Percentiles rank a stretch among this genome's conserved stretches.
Evolutionary conservation across 2,888 invertebrate species (phyloP).

Genomic region (Tribolium freemani): DNA sequence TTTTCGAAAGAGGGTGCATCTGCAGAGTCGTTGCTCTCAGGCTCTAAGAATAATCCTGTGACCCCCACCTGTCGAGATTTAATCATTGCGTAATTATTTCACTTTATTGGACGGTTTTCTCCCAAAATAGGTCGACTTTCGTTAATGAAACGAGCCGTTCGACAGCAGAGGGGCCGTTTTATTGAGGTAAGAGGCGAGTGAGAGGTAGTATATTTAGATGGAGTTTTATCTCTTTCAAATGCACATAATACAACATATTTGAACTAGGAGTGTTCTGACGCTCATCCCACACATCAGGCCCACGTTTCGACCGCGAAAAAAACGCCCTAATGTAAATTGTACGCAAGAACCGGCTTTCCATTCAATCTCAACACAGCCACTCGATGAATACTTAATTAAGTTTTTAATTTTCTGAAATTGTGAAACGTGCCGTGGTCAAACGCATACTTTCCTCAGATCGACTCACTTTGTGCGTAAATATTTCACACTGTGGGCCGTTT

Average conservation of each 20-base stretch:
- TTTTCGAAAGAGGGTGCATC: background rate
- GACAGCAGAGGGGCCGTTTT: slow-evolving; percentile 22
- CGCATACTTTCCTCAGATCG: background rate
- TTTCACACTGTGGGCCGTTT: slow-evolving; percentile 15
- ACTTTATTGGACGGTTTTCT: slow-evolving; percentile 3
- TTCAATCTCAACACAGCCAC: slow-evolving; percentile 45
- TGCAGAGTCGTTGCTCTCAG: background rate
- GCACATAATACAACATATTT: slow-evolving; percentile 59
- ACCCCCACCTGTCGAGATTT: background rate
- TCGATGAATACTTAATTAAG: slow-evolving; percentile 57
- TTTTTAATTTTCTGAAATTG: slow-evolving; percentile 56
- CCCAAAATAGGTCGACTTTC: slow-evolving; percentile 29
- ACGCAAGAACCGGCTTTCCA: slow-evolving; percentile 48
- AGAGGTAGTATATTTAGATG: slow-evolving; percentile 32
- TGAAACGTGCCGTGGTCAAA: slow-evolving; percentile 47
- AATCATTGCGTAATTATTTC: slow-evolving; percentile 13
- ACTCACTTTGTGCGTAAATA: background rate
- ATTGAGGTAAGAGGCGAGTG: slow-evolving; percentile 36
- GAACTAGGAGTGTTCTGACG: slow-evolving; percentile 59
- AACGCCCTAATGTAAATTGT: slow-evolving; percentile 52
- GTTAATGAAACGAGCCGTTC: slow-evolving; percentile 17
- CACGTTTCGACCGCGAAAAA: slow-evolving; percentile 54
- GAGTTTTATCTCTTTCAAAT: slow-evolving; percentile 55
- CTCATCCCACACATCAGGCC: slow-evolving; percentile 57
- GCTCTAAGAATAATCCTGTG: background rate